Evolutionary conservation across 2,113 vertebrate genomes (phyloP), one percentile per base, ranked within the genome.

Genomic region (Thalassoma bifasciatum): DNA sequence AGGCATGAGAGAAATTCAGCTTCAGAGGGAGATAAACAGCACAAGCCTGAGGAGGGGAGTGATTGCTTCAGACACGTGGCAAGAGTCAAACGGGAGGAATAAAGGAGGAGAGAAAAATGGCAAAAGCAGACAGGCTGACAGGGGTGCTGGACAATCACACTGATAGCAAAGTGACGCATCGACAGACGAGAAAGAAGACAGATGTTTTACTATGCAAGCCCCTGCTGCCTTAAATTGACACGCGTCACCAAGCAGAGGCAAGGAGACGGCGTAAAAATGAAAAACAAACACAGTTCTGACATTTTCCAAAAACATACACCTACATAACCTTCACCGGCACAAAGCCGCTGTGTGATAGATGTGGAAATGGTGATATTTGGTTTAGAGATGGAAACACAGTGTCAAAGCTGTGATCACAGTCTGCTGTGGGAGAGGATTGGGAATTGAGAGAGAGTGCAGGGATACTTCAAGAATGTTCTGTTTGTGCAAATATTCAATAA

Each of bases 401-500:
- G 85, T 67, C 83, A 81, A 54, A 58, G 76, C 73, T 68, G 72
- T 77, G 82, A 86, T 89, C 79, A 73, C 54, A 82, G 80, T 61
- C 78, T 66, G 80, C 50, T 38, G 78, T 75, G 49, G 54, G 50
- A 81, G 71, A 66, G 60, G 60, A 51, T 16, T 50, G 79, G 75
- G 79, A 83, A 81, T 53, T 77, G 36, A 66, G 54, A 77, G 40
- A 66, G 51, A 52, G 63, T 21, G 61, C 67, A 36, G 59, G 23
- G 70, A 74, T 54, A 22, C 21, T 56, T 72, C 68, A 86, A 67
- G 69, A 80, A 86, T 75, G 78, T 81, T 83, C 75, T 21, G 73
- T 66, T 77, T 82, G 76, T 88, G 92, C 73, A 91, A 90, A 92
- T 85, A 91, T 90, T 90, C 66, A 87, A 62, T 64, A 84, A 88